Percentiles rank a stretch among this genome's conserved stretches.
Conservation (phyloP, 2,113 vertebrate species). For the Microtus pennsylvanicus region DNA sequence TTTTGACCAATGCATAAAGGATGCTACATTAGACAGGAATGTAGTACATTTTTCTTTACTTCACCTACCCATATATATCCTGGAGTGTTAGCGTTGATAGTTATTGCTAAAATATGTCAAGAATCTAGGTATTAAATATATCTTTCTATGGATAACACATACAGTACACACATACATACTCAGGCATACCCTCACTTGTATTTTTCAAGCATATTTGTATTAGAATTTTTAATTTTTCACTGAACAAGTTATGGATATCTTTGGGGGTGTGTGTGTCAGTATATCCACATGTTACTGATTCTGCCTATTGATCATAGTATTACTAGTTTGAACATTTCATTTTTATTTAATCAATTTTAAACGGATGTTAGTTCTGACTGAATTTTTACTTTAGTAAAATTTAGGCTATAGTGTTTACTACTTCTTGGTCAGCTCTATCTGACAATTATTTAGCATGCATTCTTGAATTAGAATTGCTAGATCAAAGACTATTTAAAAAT, state of each 20-base stretch:
- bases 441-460: constrained; percentile 16
- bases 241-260: not conserved
- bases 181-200: not conserved
- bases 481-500: not conserved
- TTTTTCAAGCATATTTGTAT: not conserved
- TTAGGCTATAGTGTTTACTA: not conserved
- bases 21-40: not conserved
- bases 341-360: not conserved
- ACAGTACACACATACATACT: not conserved
- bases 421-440: not conserved
- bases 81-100: not conserved
- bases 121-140: not conserved
- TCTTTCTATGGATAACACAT: not conserved
- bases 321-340: constrained; percentile 2
- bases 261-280: not conserved
- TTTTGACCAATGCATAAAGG: not conserved
- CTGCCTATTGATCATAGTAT: not conserved
- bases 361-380: not conserved
- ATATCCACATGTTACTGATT: not conserved
- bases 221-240: not conserved
- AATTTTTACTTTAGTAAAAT: not conserved
- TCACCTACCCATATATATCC: not conserved
- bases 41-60: not conserved
- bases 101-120: not conserved
- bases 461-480: constrained; percentile 11